Conservation (phyloP, 92 coral and sea anemone genomes). For the Palythoa heliodiscus region DNA sequence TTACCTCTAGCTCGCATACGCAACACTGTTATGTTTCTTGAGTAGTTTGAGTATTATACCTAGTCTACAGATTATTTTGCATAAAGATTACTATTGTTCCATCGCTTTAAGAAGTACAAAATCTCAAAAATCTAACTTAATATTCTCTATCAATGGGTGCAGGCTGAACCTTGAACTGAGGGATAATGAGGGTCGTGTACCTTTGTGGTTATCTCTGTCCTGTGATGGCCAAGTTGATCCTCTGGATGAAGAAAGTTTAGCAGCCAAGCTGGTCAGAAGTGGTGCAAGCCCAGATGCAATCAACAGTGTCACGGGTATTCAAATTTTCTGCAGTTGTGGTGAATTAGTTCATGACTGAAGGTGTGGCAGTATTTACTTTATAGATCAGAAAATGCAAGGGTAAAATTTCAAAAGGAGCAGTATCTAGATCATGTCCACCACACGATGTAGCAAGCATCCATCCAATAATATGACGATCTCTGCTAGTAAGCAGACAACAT, state of each 20-base stretch:
- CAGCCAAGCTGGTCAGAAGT: constrained; percentile 84
- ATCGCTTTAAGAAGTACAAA: not conserved
- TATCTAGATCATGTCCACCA: too few relatives aligned
- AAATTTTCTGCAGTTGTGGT: not conserved
- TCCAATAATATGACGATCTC: too few relatives aligned
- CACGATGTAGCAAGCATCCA: too few relatives aligned
- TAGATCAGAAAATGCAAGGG: not conserved
- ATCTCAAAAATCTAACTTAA: too few relatives aligned
- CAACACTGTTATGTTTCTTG: too few relatives aligned
- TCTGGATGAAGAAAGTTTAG: constrained; percentile 88
- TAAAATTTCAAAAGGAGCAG: not conserved
- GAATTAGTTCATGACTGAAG: too few relatives aligned
- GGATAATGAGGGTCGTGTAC: constrained; percentile 76
- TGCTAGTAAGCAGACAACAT: too few relatives aligned
- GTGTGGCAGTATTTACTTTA: not conserved
- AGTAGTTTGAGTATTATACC: too few relatives aligned
- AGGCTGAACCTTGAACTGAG: constrained; percentile 85
- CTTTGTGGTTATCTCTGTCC: constrained; percentile 89
- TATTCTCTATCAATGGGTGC: not conserved
- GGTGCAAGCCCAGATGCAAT: constrained; percentile 93
- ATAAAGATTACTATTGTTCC: not conserved
- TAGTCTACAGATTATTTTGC: too few relatives aligned
- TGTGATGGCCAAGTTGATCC: constrained; percentile 72
- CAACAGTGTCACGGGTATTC: constrained; percentile 71
- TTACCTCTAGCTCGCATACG: too few relatives aligned